These are phyloP conservation scores for Panurus biarmicus DNA, from an alignment of 2,113 vertebrate genomes.

Conservation along the genomic window DNA sequence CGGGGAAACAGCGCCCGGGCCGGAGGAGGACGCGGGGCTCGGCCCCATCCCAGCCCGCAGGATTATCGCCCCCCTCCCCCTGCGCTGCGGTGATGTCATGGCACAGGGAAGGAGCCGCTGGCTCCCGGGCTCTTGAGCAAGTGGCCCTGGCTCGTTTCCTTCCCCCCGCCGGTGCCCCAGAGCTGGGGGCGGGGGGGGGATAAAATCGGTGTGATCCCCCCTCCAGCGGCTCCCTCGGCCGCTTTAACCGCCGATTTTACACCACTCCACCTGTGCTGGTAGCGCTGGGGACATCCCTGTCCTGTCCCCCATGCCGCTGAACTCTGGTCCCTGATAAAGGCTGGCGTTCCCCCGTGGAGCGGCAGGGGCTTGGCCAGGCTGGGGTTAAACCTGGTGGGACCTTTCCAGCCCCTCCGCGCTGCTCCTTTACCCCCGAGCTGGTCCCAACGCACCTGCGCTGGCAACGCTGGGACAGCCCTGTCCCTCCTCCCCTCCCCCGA, in stretches of 20 bases:
- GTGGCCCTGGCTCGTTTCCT: background rate
- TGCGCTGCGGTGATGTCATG: conserved; percentile 47
- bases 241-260: background rate
- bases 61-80: background rate
- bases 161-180: background rate
- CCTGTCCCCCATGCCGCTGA: too few species aligned
- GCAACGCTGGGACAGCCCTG: background rate
- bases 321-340: fast-evolving
- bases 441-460: background rate
- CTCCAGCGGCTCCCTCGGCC: background rate
- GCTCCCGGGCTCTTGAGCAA: background rate
- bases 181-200: background rate
- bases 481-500: background rate
- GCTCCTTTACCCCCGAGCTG: background rate
- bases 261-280: fast-evolving
- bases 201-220: too few species aligned
- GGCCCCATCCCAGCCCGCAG: background rate
- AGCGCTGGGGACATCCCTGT: background rate
- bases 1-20: background rate
- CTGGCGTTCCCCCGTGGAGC: fast-evolving
- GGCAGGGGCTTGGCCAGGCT: background rate
- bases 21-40: background rate
- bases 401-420: background rate
- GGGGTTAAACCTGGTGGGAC: background rate
- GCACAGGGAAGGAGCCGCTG: background rate